These are phyloP conservation scores for Platynereis dumerilii DNA, from an alignment of 2,888 invertebrate species.

Conservation along the genomic window DNA sequence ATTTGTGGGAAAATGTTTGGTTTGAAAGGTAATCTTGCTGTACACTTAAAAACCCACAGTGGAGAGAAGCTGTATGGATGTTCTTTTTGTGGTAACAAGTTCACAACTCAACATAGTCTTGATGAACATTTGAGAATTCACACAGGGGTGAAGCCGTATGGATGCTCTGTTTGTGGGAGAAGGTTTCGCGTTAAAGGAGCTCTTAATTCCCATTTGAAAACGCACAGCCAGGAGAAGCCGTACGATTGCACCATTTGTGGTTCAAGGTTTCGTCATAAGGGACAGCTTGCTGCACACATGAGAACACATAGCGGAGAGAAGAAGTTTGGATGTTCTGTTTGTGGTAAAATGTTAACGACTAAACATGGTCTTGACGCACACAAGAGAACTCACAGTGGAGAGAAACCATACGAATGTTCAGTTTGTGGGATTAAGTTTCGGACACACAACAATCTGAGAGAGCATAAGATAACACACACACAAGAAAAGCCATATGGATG, in stretches of 20 bases:
- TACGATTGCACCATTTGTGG: neutral
- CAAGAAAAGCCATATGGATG: constrained; percentile 6
- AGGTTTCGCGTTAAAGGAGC: neutral
- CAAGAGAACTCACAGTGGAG: neutral
- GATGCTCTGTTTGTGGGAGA: neutral
- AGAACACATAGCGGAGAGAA: constrained; percentile 9
- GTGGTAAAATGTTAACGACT: neutral
- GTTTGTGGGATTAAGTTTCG: neutral
- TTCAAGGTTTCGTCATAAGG: neutral
- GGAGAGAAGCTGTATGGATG: neutral
- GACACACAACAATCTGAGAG: neutral
- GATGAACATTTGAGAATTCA: neutral
- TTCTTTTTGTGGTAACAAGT: neutral
- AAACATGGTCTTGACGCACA: neutral
- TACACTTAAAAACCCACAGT: neutral
- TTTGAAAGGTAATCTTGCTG: neutral
- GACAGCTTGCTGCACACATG: neutral
- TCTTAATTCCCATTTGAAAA: neutral
- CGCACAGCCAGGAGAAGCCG: neutral
- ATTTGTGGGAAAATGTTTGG: neutral
- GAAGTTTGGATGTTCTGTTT: constrained; percentile 26
- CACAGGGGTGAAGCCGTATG: neutral
- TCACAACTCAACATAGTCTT: neutral
- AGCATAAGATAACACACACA: neutral
- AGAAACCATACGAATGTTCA: neutral